Percentiles rank a stretch among this genome's conserved stretches.
These are phyloP conservation scores for Damaliscus lunatus DNA, from an alignment of 2,113 vertebrate species.

Conservation along the genomic window DNA sequence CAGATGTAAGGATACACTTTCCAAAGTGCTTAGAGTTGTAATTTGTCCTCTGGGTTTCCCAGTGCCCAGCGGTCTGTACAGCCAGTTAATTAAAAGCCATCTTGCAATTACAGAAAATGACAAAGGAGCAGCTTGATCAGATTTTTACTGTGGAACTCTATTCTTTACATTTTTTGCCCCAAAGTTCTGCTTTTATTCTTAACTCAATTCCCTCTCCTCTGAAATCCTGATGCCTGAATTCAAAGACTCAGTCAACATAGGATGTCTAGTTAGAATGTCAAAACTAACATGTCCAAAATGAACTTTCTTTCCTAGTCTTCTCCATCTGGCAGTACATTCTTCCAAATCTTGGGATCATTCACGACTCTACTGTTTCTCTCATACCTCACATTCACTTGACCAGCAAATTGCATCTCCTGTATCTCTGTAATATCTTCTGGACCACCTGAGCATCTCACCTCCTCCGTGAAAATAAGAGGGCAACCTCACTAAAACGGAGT, in stretches of 20 bases:
- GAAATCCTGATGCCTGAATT: not conserved
- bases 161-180: not conserved
- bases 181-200: not conserved
- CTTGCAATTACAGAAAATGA: not conserved
- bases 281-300: not conserved
- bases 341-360: not conserved
- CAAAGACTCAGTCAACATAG: not conserved
- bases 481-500: not conserved
- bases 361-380: not conserved
- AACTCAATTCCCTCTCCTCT: not conserved
- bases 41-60: not conserved
- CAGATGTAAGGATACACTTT: not conserved
- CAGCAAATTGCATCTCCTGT: not conserved
- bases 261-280: not conserved
- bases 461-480: not conserved
- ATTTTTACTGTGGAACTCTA: not conserved
- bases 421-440: not conserved
- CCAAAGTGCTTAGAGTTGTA: not conserved
- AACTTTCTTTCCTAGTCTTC: not conserved
- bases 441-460: not conserved
- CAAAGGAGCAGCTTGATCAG: not conserved
- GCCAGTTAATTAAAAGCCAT: slow-evolving; percentile 41
- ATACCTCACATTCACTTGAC: not conserved
- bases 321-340: not conserved
- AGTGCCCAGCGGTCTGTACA: not conserved